These are phyloP conservation scores for Diploscapter pachys DNA, from an alignment of 1,140 invertebrate species.

Conservation along the genomic window DNA sequence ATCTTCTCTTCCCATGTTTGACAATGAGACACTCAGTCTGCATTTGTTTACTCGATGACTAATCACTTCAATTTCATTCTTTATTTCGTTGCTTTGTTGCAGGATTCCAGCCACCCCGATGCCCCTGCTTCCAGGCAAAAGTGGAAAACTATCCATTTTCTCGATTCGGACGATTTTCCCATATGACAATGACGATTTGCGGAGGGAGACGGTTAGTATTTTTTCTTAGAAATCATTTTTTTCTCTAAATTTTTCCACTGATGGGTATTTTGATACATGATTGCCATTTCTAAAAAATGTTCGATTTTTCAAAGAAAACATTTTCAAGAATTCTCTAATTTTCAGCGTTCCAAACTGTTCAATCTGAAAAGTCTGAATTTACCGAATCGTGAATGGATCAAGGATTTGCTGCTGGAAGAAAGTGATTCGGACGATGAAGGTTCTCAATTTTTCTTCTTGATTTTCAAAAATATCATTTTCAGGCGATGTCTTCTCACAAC, in stretches of 20 bases:
- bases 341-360: slow-evolving; percentile 11
- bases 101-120: no score
- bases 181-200: no score
- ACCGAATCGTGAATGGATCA: background rate
- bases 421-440: slow-evolving; percentile 10
- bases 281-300: slow-evolving; percentile 7
- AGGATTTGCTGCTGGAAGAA: slow-evolving; percentile 4
- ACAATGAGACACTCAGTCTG: no score
- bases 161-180: no score
- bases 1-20: no score
- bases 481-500: background rate
- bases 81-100: no score
- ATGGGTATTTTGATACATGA: background rate
- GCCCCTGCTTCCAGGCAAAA: no score
- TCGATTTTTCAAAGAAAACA: slow-evolving; percentile 12
- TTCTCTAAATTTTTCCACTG: background rate
- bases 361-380: background rate
- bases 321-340: background rate
- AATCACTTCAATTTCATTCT: no score
- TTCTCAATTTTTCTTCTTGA: background rate
- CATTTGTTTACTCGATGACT: no score
- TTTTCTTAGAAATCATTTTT: background rate
- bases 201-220: no score
- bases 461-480: background rate
- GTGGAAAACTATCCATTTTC: no score